Evolutionary conservation across 2,797 vertebrate genomes (phyloP).

Genomic region (Rhadinocentrus ornatus): DNA sequence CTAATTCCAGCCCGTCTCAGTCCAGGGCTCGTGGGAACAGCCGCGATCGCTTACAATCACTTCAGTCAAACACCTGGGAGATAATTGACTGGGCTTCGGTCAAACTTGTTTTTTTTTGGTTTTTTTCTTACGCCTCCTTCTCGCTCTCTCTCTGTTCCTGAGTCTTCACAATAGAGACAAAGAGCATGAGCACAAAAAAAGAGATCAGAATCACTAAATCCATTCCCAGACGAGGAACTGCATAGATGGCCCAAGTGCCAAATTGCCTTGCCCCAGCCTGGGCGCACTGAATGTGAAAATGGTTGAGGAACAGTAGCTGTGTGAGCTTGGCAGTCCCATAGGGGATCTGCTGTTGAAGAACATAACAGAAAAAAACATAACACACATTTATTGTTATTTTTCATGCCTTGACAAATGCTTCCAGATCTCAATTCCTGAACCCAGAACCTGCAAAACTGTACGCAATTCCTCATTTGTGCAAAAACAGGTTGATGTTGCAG

Average conservation of each 20-base stretch:
- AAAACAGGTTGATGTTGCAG: constrained; percentile 2
- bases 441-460: constrained; percentile 31
- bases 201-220: constrained; percentile 81
- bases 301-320: constrained; percentile 64
- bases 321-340: constrained; percentile 62
- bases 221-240: constrained; percentile 77
- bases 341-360: constrained; percentile 57
- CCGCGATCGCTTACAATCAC: constrained; percentile 83
- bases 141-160: constrained; percentile 64
- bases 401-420: constrained; percentile 52
- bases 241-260: constrained; percentile 76
- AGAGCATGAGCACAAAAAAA: constrained; percentile 75
- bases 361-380: constrained; percentile 53
- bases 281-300: constrained; percentile 71
- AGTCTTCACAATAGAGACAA: constrained; percentile 84
- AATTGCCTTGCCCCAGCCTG: constrained; percentile 76
- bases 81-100: constrained; percentile 86
- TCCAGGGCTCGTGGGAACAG: constrained; percentile 80
- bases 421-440: constrained; percentile 57
- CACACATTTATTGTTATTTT: constrained; percentile 61
- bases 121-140: constrained; percentile 6
- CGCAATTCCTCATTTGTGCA: constrained; percentile 39
- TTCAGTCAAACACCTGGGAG: constrained; percentile 86
- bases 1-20: constrained; percentile 82
- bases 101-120: constrained; percentile 77